Evolutionary conservation across 92 coral and sea anemone genomes (phyloP).

Genomic region (Blastomussa wellsi): DNA sequence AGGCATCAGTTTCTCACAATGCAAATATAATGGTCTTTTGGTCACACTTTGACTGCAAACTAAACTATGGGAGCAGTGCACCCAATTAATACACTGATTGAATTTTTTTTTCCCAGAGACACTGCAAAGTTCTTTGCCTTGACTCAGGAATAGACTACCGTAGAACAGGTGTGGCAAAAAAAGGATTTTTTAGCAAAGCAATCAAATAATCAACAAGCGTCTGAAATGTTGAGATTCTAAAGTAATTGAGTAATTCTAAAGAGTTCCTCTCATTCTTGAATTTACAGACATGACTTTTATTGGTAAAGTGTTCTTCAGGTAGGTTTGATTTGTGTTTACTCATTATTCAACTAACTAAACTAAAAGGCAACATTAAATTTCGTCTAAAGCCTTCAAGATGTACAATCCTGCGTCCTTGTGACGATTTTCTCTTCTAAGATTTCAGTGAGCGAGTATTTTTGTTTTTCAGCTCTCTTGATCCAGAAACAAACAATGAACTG

Average conservation of each 20-base stretch:
- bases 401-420: not conserved
- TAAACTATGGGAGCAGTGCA: too few relatives aligned
- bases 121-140: constrained; percentile 80
- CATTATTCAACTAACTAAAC: too few relatives aligned
- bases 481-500: constrained; percentile 62
- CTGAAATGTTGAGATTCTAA: not conserved
- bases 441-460: not conserved
- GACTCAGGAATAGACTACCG: constrained; percentile 96
- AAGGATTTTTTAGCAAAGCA: not conserved
- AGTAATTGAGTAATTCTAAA: not conserved
- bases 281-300: constrained; percentile 76
- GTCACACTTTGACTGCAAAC: too few relatives aligned
- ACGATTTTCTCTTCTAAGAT: not conserved
- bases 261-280: not conserved
- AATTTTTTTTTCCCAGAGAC: constrained; percentile 53
- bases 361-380: not conserved
- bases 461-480: constrained; percentile 63
- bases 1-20: too few relatives aligned
- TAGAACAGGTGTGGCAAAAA: constrained; percentile 69
- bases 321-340: too few relatives aligned
- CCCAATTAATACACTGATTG: too few relatives aligned
- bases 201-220: not conserved
- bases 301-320: constrained; percentile 96
- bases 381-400: not conserved
- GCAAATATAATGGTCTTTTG: too few relatives aligned